phyloP scores from a whole-genome alignment of 2,113 vertebrate genomes.

The Otolemur garnettii region DNA sequence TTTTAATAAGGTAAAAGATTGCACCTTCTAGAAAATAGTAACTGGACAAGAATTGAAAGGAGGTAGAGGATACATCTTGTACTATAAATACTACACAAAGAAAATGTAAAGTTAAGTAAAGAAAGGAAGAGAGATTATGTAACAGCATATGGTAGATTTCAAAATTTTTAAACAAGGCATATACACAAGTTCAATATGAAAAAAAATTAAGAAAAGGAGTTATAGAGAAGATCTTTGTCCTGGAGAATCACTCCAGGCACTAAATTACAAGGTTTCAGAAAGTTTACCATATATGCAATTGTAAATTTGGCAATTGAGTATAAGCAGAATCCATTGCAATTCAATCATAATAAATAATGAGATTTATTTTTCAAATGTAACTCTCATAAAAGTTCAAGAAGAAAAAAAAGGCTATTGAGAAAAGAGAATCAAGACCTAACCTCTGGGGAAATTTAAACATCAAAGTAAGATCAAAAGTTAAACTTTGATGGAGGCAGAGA shows the following conservation, averaged over 20 bases:
- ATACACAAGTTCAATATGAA: not conserved
- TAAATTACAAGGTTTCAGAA: not conserved
- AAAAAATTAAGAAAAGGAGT: not conserved
- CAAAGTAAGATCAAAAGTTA: not conserved
- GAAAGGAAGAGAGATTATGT: not conserved
- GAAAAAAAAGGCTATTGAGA: not conserved
- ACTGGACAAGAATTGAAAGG: not conserved
- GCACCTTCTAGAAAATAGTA: not conserved
- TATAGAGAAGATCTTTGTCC: not conserved
- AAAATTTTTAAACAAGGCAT: not conserved
- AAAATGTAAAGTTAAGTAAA: not conserved
- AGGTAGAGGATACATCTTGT: rapidly evolving
- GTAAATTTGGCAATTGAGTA: not conserved
- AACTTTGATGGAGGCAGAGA: not conserved
- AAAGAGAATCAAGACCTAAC: not conserved
- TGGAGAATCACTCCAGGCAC: not conserved
- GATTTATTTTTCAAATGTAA: not conserved
- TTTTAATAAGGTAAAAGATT: not conserved
- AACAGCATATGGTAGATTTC: not conserved
- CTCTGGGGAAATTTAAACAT: not conserved
- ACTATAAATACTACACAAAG: not conserved
- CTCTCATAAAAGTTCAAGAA: not conserved
- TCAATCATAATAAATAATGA: not conserved
- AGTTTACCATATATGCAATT: not conserved
- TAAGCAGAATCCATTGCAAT: not conserved